Evolutionary conservation across 2,113 vertebrate species (phyloP), one percentile per base, ranked within the genome.

Genomic region (Phycodurus eques): DNA sequence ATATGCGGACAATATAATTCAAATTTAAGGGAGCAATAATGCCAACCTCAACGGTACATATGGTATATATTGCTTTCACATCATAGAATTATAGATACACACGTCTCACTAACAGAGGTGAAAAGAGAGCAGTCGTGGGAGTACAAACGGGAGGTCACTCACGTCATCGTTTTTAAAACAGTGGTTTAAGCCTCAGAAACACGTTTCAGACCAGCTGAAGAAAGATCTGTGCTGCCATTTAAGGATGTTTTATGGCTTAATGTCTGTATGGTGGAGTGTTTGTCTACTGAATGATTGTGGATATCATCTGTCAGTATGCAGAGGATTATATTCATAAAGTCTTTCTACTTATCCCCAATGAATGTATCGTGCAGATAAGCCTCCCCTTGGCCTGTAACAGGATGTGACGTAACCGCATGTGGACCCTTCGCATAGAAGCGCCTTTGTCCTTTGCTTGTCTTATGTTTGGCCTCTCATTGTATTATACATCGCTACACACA

Each of bases 121-220:
- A 53, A 19, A 31, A 7, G 1, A 49, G 47, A 64, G 68, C 62
- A 68, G 54, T 19, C 33, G 64, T 4, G 69, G 51, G 46, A 68
- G 8, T 46, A 66, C 39, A 35, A 65, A 46, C 13, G 22, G 62
- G 35, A 61, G 62, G 39, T 64, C 62, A 17, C 19, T 67, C 19
- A 70, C 9, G 9, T 47, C 17, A 72, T 46, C 53, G 46, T 35
- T 46, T 33, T 64, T 44, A 12, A 67, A 57, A 67, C 61, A 49
- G 10, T 13, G 2, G 15, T 57, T 66, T 19, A 33, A 49, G 74
- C 74, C 35, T 68, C 44, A 67, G 68, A 75, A 74, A 80, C 71
- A 69, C 66, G 70, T 83, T 83, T 89, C 88, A 88, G 88, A 87
- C 88, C 88, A 87, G 90, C 87, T 90, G 87, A 88, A 88, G 57